Evolutionary conservation across 2,888 invertebrate genomes (phyloP), one percentile per base, ranked within the genome.

Genomic region (Oscheius sp.): DNA sequence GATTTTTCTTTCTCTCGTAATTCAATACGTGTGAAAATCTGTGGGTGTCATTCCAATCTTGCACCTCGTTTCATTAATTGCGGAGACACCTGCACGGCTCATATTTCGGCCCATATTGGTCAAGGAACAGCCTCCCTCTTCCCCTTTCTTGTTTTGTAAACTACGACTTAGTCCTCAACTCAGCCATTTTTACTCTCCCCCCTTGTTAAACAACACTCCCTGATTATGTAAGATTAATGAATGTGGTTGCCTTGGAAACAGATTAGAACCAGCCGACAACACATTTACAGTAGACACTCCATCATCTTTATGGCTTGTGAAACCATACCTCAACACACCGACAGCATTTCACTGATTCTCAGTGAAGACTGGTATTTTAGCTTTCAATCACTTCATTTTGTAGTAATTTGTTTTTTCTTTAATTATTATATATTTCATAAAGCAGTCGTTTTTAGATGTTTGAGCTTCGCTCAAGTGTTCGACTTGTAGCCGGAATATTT

Each of bases 381-480:
- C n/a, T 20, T 12, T n/a, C 45, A 20, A 45, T 36, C 8, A 14
- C 36, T 36, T 36, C 8, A 36, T 36, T 36, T 36, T n/a, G n/a
- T n/a, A n/a, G n/a, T n/a, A n/a, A n/a, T n/a, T n/a, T n/a, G n/a
- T n/a, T 36, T 36, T 14, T 36, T 14, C 36, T 41, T 41, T 49
- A 6, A 14, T 20, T 49, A 49, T 20, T 49, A 22, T 44, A 22
- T 61, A 17, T 59, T 9, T 22, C 36, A 36, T 36, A 36, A 36
- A n/a, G 8, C 36, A 36, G 14, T 14, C 8, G 8, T 36, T 26
- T 41, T 44, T 20, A 65, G 49, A 65, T 65, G 65, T 44, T 32
- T 22, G 65, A 65, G 45, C 44, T 65, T 12, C 50, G 41, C 12
- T 67, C 67, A 6, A 59, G 47, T 32, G 57, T 67, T 14, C 67